Conservation (phyloP, 2,888 invertebrate genomes). For the Carabus problematicus region DNA sequence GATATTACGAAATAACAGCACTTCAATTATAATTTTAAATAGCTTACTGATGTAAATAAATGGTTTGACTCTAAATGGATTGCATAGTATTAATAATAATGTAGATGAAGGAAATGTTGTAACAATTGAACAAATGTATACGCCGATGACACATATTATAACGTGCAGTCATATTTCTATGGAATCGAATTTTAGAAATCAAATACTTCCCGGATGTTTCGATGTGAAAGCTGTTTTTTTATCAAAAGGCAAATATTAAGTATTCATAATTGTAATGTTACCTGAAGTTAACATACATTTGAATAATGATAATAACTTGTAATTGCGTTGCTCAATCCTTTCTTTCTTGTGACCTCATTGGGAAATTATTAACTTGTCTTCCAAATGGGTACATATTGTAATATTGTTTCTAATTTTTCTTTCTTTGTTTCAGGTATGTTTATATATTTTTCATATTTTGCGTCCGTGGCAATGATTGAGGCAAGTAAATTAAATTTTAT, state of each 20-base stretch:
- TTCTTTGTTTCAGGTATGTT: conserved; percentile 28
- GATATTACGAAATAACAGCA: too few species aligned
- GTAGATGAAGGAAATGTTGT: too few species aligned
- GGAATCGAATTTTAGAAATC: conserved; percentile 33
- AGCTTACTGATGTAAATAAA: too few species aligned
- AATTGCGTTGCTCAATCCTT: conserved; percentile 20
- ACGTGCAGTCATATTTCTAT: conserved; percentile 22
- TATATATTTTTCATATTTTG: neutral
- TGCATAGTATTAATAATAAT: too few species aligned
- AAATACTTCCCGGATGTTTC: conserved; percentile 25
- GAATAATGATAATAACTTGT: conserved; percentile 26
- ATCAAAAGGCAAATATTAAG: conserved; percentile 27
- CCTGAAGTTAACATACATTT: conserved; percentile 25
- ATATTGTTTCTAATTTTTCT: conserved; percentile 20
- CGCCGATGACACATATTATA: too few species aligned
- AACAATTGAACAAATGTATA: too few species aligned
- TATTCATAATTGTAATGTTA: conserved; percentile 13
- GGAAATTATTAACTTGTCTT: conserved; percentile 25
- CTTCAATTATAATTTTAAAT: too few species aligned
- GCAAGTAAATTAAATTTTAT: too few species aligned
- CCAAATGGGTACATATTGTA: conserved; percentile 23
- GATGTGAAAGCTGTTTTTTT: conserved; percentile 29
- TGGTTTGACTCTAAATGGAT: too few species aligned
- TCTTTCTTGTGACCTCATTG: conserved; percentile 21
- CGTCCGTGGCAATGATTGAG: neutral